phyloP scores from a whole-genome alignment of 2,113 vertebrate genomes.

The Macquaria ambigua region DNA sequence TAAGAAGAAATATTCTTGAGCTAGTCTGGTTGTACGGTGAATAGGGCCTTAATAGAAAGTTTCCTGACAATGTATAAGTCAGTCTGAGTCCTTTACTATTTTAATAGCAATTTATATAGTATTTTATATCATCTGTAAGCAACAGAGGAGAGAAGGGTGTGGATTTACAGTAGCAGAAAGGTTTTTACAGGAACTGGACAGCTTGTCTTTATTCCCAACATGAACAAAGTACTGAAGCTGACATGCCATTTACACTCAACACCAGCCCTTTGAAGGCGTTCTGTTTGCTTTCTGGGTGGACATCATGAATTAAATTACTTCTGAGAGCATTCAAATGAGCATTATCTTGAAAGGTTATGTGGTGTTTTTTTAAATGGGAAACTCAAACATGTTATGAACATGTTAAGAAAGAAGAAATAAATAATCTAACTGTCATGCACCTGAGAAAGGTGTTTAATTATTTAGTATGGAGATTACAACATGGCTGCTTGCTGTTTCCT shows the following conservation, averaged over 20 bases:
- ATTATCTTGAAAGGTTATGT: not conserved
- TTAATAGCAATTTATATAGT: not conserved
- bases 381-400: constrained; percentile 2
- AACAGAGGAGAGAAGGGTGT: not conserved
- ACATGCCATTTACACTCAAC: not conserved
- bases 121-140: not conserved
- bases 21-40: not conserved
- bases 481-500: constrained; percentile 1
- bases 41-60: not conserved
- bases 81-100: not conserved
- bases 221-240: not conserved
- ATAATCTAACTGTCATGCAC: not conserved
- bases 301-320: not conserved
- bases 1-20: not conserved
- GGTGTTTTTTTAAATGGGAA: not conserved
- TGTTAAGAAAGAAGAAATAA: not conserved
- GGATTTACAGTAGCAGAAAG: not conserved
- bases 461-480: not conserved
- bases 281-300: not conserved
- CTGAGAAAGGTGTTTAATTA: not conserved
- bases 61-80: not conserved
- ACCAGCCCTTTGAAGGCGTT: not conserved
- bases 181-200: not conserved
- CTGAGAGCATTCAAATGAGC: not conserved
- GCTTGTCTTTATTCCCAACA: not conserved